Base-by-base conservation (phyloP, 2,888 invertebrate genomes). In the Terebella lapidaria region DNA sequence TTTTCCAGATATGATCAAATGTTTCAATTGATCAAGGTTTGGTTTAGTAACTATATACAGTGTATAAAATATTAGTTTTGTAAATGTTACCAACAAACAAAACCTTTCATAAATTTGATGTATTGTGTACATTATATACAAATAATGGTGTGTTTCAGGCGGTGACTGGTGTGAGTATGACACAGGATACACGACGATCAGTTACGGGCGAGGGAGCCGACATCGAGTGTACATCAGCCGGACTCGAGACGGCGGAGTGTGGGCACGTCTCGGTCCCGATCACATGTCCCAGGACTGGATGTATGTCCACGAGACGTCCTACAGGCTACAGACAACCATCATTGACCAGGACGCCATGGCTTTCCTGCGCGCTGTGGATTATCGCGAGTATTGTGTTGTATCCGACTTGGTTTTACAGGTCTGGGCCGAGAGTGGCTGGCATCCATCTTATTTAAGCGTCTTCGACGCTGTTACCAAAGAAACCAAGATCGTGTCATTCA, bases 211-310 rank as follows among this genome's bases (percentile, higher is more conserved):
- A 35, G 62, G 62, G 15, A 30, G 45, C 22, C 61, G 64, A 3
- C 68, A 64, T 61, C 47, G 58, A 35, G 63, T 67, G 59, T 68
- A 64, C 65, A 61, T 68, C 58, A 63, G 63, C 55, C 56, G 59
- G n/a, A 66, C 62, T 47, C 56, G 66, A 10, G 66, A 64, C 58
- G 67, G 67, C 28, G 24, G 55, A 27, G 62, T 67, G 45, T 67
- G 67, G 67, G 51, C 62, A 46, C 58, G 67, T 22, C 53, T 53
- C 10, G 67, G 67, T 15, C 46, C 29, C 35, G 65, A 65, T 54
- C 58, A 61, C 54, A 58, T 51, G 26, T 54, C 52, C 49, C 27
- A 47, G 10, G 68, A 68, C 57, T 65, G 68, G 67, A 59, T 51
- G 24, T 64, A 57, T 57, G 51, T 27, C 25, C 42, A 61, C 51